Percentiles rank a stretch among this genome's conserved stretches.
These are phyloP conservation scores for Serilophus lunatus DNA, from an alignment of 2,113 vertebrate species.

Conservation along the genomic window DNA sequence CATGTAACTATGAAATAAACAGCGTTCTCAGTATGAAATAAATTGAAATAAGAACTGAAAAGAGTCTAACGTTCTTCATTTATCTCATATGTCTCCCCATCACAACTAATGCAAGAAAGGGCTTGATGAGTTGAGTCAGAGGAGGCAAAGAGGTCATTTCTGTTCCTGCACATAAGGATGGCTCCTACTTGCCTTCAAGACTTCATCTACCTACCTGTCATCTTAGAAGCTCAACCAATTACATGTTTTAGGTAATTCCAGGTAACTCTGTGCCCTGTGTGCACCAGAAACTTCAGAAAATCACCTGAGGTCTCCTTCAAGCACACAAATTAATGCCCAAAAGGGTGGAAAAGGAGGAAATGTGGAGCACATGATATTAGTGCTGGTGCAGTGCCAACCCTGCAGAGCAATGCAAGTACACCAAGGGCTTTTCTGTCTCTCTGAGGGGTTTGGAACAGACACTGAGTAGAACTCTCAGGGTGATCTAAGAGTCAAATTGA, in stretches of 20 bases:
- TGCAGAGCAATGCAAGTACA: not conserved
- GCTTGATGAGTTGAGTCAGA: not conserved
- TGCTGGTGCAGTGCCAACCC: accelerated
- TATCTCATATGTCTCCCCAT: not conserved
- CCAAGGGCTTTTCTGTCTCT: not conserved
- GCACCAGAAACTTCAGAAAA: not conserved
- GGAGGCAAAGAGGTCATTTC: not conserved
- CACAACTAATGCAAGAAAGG: not conserved
- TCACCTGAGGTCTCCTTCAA: not conserved
- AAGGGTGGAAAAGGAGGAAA: not conserved
- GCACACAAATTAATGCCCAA: accelerated
- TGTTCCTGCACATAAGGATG: not conserved
- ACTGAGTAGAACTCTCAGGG: not conserved
- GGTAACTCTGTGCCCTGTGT: accelerated
- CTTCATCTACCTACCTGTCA: not conserved
- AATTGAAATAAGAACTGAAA: not conserved
- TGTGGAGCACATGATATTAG: not conserved
- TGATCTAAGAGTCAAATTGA: not conserved
- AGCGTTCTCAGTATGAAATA: not conserved
- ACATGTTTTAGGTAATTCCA: not conserved
- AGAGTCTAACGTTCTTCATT: not conserved
- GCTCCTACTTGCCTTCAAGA: not conserved
- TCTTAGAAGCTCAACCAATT: not conserved
- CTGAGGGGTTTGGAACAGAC: not conserved
- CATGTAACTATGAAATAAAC: not conserved